Conservation (phyloP, 2,797 vertebrate genomes). For the Spheniscus humboldti region DNA sequence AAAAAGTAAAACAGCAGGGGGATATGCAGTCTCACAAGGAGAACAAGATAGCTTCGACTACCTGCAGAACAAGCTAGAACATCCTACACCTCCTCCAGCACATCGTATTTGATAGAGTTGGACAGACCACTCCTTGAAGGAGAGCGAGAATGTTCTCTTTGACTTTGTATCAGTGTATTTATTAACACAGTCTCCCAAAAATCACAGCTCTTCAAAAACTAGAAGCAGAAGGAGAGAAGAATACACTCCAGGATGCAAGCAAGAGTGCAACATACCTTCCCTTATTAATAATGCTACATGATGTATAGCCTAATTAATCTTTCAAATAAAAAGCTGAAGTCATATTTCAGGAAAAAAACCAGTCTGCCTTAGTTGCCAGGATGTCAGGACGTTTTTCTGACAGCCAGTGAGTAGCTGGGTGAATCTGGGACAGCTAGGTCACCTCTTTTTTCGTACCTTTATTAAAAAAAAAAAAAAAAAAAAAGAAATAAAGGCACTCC, state of each 20-base stretch:
- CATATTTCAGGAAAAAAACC: neutral
- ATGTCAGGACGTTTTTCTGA: neutral
- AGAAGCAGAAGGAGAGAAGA: neutral
- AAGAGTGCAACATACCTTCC: neutral
- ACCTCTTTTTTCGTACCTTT: neutral
- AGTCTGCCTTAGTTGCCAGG: neutral
- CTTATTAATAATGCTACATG: neutral
- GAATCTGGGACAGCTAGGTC: neutral
- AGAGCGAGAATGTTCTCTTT: neutral
- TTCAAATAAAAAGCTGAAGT: neutral
- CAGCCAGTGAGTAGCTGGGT: neutral
- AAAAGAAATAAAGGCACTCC: neutral
- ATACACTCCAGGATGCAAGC: neutral
- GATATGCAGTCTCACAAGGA: neutral
- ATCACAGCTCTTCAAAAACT: neutral
- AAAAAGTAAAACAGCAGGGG: neutral
- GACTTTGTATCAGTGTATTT: neutral
- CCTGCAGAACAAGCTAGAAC: neutral
- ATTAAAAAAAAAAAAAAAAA: too few species aligned
- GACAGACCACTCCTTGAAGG: neutral
- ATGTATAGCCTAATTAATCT: neutral
- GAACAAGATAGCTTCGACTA: neutral
- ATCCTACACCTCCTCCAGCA: neutral
- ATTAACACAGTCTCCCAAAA: neutral
- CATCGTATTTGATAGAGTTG: accelerated